Evolutionary conservation across 1,140 invertebrate species (phyloP).

Genomic region (Tribolium castaneum): DNA sequence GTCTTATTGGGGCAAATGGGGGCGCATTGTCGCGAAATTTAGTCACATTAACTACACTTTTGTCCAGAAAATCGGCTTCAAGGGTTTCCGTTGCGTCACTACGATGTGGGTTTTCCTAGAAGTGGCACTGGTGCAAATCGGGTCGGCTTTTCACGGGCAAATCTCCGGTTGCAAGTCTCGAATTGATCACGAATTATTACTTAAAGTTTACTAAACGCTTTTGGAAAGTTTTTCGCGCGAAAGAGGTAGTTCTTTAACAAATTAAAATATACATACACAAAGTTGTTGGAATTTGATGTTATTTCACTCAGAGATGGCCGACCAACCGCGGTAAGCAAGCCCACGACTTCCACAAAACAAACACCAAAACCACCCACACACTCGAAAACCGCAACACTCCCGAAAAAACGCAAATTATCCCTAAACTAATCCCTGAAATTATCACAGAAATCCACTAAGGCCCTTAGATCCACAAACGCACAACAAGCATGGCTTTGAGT

Average conservation of each 20-base stretch:
- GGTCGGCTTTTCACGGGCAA: constrained; percentile 42
- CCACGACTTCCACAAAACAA: constrained; percentile 38
- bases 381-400: constrained; percentile 1
- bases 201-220: constrained; percentile 43
- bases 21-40: constrained; percentile 27
- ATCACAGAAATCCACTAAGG: not conserved
- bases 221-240: constrained; percentile 47
- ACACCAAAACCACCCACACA: constrained; percentile 18
- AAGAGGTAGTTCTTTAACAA: constrained; percentile 55
- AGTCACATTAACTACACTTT: constrained; percentile 13
- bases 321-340: constrained; percentile 61
- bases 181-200: constrained; percentile 34
- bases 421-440: constrained; percentile 5
- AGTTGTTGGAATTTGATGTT: constrained; percentile 62
- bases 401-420: constrained; percentile 39
- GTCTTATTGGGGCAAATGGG: not conserved
- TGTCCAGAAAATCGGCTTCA: constrained; percentile 15
- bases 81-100: constrained; percentile 56
- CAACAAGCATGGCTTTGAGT: constrained; percentile 37
- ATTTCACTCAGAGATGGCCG: constrained; percentile 62
- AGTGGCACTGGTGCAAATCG: constrained; percentile 43
- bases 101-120: constrained; percentile 55
- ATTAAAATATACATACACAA: constrained; percentile 60
- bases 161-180: constrained; percentile 11
- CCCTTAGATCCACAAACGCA: not conserved